A percentile compares a stretch with the other conserved stretches of the same genome.
Evolutionary conservation across 2,113 vertebrate species (phyloP).

Genomic region (Heterocephalus glaber): DNA sequence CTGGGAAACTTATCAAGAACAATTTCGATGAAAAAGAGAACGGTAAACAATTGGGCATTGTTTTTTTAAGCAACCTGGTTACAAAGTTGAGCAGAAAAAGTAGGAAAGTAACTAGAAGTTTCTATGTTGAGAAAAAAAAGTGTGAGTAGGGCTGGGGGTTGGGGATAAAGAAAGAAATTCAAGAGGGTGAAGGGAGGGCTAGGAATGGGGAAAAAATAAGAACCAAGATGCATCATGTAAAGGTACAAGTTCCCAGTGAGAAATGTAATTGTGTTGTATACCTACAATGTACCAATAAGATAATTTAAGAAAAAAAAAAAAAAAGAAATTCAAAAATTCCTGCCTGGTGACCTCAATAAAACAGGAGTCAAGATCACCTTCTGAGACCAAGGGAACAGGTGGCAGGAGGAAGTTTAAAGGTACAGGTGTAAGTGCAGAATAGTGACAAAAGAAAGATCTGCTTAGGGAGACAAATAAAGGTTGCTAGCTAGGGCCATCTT

Average conservation of each 20-base stretch:
- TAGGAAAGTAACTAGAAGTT: background rate
- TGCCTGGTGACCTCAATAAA: background rate
- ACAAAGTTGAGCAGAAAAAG: constrained; percentile 4
- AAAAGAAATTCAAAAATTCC: background rate
- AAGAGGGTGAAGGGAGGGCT: too few relatives aligned
- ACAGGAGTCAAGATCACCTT: background rate
- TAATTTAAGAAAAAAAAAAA: too few relatives aligned
- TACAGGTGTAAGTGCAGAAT: background rate
- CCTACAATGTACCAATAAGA: too few relatives aligned
- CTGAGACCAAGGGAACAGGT: background rate
- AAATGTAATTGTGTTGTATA: too few relatives aligned
- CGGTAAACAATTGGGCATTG: background rate
- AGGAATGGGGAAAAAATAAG: too few relatives aligned
- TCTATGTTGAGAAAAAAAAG: background rate
- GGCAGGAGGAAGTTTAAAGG: background rate
- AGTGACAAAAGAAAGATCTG: background rate
- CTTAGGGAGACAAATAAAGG: background rate
- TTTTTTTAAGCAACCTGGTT: background rate
- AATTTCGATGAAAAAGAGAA: background rate
- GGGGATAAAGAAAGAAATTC: background rate
- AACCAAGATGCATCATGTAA: too few relatives aligned
- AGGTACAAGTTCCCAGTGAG: too few relatives aligned
- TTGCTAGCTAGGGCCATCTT: background rate
- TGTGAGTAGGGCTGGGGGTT: background rate
- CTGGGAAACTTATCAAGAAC: background rate